Evolutionary conservation across 2,797 vertebrate genomes (phyloP).

Genomic region (Ammospiza maritima): DNA sequence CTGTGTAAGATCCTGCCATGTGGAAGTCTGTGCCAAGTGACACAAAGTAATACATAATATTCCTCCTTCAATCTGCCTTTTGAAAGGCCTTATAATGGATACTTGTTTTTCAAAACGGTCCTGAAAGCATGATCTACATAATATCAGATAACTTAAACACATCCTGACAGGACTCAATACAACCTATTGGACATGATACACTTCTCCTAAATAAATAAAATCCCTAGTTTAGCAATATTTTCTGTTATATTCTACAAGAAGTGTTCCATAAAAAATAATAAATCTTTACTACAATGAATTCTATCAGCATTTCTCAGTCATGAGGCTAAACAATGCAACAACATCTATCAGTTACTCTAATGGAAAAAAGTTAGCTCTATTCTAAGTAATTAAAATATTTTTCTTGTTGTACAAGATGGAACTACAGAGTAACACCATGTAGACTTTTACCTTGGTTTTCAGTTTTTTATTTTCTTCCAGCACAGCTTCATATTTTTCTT

Average conservation of each 20-base stretch:
- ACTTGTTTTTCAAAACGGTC: not conserved
- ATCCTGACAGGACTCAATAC: not conserved
- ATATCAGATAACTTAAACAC: not conserved
- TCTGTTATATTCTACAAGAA: not conserved
- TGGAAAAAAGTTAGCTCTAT: not conserved
- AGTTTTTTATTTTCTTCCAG: constrained; percentile 93
- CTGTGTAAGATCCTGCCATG: not conserved
- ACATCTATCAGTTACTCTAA: not conserved
- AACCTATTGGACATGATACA: not conserved
- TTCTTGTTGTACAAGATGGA: not conserved
- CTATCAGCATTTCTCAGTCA: not conserved
- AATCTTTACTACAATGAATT: not conserved
- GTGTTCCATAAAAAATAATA: not conserved
- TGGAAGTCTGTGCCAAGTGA: not conserved
- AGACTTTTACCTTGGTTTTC: constrained; percentile 84
- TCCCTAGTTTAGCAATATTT: not conserved
- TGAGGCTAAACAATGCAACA: not conserved
- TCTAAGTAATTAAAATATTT: not conserved
- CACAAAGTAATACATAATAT: not conserved
- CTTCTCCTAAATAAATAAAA: not conserved
- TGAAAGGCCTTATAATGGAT: not conserved
- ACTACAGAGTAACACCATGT: not conserved
- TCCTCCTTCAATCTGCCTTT: not conserved
- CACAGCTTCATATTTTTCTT: constrained; percentile 88
- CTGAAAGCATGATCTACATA: not conserved